A percentile compares a stretch with the other conserved stretches of the same genome.
Evolutionary conservation across 1,140 invertebrate genomes (phyloP).

Genomic region (Sitobion miscanthi): DNA sequence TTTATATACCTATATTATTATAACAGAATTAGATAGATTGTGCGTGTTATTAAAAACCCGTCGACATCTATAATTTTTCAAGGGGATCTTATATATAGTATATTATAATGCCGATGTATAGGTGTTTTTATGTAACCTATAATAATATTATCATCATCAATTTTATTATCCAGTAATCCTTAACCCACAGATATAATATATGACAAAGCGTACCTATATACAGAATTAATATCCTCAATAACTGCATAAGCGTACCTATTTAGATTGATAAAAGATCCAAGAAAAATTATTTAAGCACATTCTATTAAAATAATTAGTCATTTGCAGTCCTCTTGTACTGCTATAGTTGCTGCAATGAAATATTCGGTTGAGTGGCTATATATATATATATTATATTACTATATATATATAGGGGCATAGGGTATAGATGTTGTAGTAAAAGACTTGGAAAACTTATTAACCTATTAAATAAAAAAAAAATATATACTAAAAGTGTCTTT

Average conservation of each 20-base stretch:
- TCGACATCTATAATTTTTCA: constrained; percentile 21
- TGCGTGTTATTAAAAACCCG: constrained; percentile 14
- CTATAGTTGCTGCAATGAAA: background rate
- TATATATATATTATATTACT: too few species aligned
- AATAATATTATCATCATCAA: background rate
- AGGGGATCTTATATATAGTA: background rate
- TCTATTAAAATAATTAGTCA: background rate
- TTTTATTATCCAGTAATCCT: constrained; percentile 24
- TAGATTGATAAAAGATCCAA: background rate
- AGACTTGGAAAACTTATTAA: background rate
- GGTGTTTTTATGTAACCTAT: background rate
- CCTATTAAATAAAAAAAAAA: background rate
- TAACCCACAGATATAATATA: background rate
- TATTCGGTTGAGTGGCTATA: background rate
- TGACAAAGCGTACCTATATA: background rate
- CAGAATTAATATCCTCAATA: background rate
- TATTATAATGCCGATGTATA: background rate
- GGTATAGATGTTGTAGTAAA: background rate
- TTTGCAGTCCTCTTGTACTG: background rate
- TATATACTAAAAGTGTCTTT: background rate
- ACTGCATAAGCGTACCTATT: background rate
- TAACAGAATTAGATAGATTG: background rate
- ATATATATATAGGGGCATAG: too few species aligned
- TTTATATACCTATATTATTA: background rate
- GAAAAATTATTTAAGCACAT: background rate